Evolutionary conservation across 1,140 invertebrate species (phyloP).

Genomic region (Pogonognathellus flavescens): DNA sequence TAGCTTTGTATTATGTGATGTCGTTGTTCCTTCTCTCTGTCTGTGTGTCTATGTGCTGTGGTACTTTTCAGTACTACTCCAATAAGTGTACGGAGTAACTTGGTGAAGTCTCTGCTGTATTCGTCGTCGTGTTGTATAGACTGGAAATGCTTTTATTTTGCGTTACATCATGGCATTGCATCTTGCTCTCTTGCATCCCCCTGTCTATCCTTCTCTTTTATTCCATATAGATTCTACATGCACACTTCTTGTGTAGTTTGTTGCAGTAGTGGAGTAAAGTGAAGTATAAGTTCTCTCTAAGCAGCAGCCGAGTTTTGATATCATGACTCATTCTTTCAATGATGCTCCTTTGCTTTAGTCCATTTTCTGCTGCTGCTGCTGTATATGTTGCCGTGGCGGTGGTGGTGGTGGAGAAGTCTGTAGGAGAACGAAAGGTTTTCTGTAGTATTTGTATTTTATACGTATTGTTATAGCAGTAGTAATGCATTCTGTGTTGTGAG

Average conservation of each 20-base stretch:
- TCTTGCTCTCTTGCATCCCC: slow-evolving; percentile 10
- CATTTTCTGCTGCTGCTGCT: slow-evolving; percentile 27
- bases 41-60: not conserved
- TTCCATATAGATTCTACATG: not conserved
- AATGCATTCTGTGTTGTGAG: too few relatives aligned
- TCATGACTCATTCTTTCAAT: slow-evolving; percentile 48
- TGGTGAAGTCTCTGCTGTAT: too few relatives aligned
- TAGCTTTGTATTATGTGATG: slow-evolving; percentile 16
- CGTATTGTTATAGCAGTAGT: too few relatives aligned
- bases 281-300: not conserved
- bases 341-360: slow-evolving; percentile 12
- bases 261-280: not conserved
- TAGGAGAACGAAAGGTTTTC: too few relatives aligned
- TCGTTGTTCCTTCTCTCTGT: slow-evolving; percentile 13
- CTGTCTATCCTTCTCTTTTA: slow-evolving; percentile 7
- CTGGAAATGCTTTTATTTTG: slow-evolving; percentile 18
- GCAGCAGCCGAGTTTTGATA: slow-evolving; percentile 22
- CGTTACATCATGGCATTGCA: slow-evolving; percentile 5
- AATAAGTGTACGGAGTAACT: too few relatives aligned
- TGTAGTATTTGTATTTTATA: too few relatives aligned
- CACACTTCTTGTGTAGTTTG: not conserved
- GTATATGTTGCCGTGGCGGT: not conserved
- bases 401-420: too few relatives aligned
- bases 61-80: not conserved
- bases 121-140: not conserved